Percentiles rank a stretch among this genome's conserved stretches.
These are phyloP conservation scores for Chamaetylas fuelleborni DNA, from an alignment of 2,113 vertebrate genomes.

Conservation along the genomic window DNA sequence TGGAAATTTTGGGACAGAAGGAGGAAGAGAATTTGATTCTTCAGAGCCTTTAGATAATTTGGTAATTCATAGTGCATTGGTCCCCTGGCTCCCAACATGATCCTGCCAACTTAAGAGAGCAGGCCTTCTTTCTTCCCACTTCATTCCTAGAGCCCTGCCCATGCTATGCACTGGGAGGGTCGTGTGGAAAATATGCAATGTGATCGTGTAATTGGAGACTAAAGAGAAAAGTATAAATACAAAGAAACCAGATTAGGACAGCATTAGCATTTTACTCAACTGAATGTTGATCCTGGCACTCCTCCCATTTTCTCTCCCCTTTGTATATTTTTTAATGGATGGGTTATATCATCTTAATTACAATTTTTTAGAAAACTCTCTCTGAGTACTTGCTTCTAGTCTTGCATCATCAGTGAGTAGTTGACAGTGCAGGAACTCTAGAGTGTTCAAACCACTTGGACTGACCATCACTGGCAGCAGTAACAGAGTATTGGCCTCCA, in stretches of 20 bases:
- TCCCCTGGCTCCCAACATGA: neutral
- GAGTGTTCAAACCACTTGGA: neutral
- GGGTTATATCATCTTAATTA: neutral
- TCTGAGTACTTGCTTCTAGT: neutral
- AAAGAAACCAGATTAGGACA: neutral
- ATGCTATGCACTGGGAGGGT: neutral
- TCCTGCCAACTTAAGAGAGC: neutral
- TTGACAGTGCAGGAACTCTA: neutral
- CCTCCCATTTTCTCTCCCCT: fast-evolving
- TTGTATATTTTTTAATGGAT: neutral
- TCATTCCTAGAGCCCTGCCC: neutral
- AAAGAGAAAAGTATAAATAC: neutral
- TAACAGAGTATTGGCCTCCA: neutral
- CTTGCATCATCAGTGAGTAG: neutral
- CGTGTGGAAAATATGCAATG: neutral
- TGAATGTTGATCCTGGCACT: neutral
- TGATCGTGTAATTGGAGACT: neutral
- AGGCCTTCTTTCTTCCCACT: neutral
- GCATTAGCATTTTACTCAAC: neutral
- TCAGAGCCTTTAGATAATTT: neutral
- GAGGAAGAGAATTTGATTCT: neutral
- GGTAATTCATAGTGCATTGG: neutral
- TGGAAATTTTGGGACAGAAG: neutral
- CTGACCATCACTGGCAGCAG: neutral
- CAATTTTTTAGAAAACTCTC: neutral